Conservation (phyloP, 2,888 invertebrate species). For the Brachypterus glaber region DNA sequence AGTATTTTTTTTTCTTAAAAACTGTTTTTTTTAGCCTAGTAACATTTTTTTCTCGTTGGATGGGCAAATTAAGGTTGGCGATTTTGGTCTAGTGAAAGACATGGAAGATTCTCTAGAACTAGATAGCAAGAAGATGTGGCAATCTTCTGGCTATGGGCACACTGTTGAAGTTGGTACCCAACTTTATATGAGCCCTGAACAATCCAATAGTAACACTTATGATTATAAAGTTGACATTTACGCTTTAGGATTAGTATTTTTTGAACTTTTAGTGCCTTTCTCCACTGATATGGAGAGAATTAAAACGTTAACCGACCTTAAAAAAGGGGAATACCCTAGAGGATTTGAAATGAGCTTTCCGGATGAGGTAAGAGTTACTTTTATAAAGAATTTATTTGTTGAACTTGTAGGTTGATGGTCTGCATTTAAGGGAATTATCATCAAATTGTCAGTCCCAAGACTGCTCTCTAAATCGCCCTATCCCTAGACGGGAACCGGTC, state of each 20-base stretch:
- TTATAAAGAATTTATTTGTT: constrained; percentile 13
- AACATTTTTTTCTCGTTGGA: constrained; percentile 91
- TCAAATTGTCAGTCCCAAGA: too few species aligned
- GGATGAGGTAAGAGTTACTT: constrained; percentile 59
- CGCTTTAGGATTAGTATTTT: constrained; percentile 86
- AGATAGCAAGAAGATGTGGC: constrained; percentile 40
- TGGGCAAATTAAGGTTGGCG: constrained; percentile 89
- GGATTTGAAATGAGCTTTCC: constrained; percentile 56
- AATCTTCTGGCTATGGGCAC: constrained; percentile 36
- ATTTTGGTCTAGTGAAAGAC: constrained; percentile 95
- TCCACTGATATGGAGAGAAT: constrained; percentile 84
- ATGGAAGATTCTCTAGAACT: constrained; percentile 51
- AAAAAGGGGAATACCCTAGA: constrained; percentile 58
- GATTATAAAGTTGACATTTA: constrained; percentile 92
- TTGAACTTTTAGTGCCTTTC: constrained; percentile 86
- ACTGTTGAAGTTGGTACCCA: constrained; percentile 69
- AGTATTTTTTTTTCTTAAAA: too few species aligned
- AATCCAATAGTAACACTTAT: constrained; percentile 63
- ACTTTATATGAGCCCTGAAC: constrained; percentile 98
- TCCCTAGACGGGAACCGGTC: too few species aligned
- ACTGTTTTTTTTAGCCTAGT: constrained; percentile 55
- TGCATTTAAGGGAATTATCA: too few species aligned
- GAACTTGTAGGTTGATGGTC: too few species aligned
- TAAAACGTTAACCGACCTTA: constrained; percentile 53
- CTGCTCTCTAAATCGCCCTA: too few species aligned